A percentile compares a stretch with the other conserved stretches of the same genome.
phyloP scores from a whole-genome alignment of 2,888 invertebrate genomes.

The Smittia aterrima region DNA sequence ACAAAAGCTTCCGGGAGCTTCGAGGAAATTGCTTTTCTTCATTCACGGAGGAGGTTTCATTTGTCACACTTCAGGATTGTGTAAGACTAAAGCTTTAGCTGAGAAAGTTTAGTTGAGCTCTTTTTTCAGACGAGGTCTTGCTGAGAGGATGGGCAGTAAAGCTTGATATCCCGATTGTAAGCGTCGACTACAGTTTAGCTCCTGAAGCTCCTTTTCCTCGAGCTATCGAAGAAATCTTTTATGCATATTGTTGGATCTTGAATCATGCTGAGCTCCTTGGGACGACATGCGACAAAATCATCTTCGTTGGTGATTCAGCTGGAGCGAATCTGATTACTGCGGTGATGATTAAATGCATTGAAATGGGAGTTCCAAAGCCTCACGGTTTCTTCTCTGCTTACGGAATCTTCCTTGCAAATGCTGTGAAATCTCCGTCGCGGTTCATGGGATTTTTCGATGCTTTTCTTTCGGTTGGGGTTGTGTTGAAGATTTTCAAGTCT shows the following conservation, averaged over 20 bases:
- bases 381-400: constrained; percentile 89
- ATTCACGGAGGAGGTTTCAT: constrained; percentile 99
- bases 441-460: constrained; percentile 92
- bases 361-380: constrained; percentile 73
- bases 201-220: constrained; percentile 95
- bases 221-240: constrained; percentile 90
- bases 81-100: no score
- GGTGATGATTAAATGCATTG: constrained; percentile 73
- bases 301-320: constrained; percentile 89
- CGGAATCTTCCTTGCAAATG: constrained; percentile 82
- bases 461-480: constrained; percentile 88
- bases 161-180: constrained; percentile 83
- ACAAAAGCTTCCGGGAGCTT: constrained; percentile 54
- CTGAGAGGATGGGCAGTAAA: constrained; percentile 87
- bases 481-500: constrained; percentile 81
- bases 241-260: constrained; percentile 92
- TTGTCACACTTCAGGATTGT: constrained; percentile 93
- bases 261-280: constrained; percentile 73
- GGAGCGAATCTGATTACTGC: constrained; percentile 90
- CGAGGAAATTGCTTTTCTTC: constrained; percentile 78
- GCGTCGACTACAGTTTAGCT: constrained; percentile 93
- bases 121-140: constrained; percentile 71
- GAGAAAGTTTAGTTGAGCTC: no score
- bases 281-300: constrained; percentile 66
- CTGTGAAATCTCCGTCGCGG: constrained; percentile 88